Conservation (phyloP, 1,140 invertebrate genomes). For the Drosophila busckii region DNA sequence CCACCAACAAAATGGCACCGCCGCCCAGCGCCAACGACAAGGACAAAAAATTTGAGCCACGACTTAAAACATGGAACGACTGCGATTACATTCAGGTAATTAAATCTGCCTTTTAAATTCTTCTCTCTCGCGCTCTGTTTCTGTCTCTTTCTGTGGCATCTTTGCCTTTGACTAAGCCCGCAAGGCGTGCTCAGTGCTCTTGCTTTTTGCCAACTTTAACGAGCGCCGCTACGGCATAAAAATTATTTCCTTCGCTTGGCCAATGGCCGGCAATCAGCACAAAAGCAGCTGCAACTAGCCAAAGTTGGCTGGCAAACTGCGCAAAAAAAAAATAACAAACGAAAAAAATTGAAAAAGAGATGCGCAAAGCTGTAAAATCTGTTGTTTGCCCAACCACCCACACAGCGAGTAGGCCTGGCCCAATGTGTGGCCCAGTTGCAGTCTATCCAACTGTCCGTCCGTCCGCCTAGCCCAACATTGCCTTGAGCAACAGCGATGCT, state of each 20-base stretch:
- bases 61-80: conserved; percentile 86
- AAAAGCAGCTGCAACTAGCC: conserved; percentile 7
- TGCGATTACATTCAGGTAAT: conserved; percentile 89
- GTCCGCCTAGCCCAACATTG: conserved; percentile 39
- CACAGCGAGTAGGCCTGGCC: background rate
- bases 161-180: conserved; percentile 3
- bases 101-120: conserved; percentile 66
- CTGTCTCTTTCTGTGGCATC: conserved; percentile 4
- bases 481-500: conserved; percentile 67
- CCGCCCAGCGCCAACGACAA: conserved; percentile 69
- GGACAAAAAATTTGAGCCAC: conserved; percentile 79
- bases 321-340: conserved; percentile 69
- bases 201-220: conserved; percentile 59
- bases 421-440: conserved; percentile 18
- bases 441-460: conserved; percentile 27
- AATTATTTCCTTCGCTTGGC: conserved; percentile 62
- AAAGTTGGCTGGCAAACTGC: conserved; percentile 38
- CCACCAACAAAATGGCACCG: conserved; percentile 55
- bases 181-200: conserved; percentile 24
- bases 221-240: conserved; percentile 56
- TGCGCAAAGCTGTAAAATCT: conserved; percentile 64
- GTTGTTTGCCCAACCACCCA: conserved; percentile 52
- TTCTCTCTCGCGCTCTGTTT: conserved; percentile 2
- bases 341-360: conserved; percentile 74
- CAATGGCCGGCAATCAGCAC: conserved; percentile 47